These are phyloP conservation scores for Apis dorsata DNA, from an alignment of 1,140 invertebrate genomes.

Conservation along the genomic window DNA sequence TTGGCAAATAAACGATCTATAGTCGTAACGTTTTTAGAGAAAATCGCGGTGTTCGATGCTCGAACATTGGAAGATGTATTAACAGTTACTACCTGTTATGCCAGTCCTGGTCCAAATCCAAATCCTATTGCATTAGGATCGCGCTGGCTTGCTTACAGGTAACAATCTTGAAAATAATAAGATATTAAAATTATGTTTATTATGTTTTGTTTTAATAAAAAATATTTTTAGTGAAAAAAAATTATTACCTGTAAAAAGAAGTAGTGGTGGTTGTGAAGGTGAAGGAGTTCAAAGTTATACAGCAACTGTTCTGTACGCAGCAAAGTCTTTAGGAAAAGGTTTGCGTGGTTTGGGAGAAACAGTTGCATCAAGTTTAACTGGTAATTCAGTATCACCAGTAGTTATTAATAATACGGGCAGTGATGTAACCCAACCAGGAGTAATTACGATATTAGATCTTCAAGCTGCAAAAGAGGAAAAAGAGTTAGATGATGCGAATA, in stretches of 20 bases:
- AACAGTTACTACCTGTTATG: constrained; percentile 93
- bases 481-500: constrained; percentile 79
- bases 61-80: constrained; percentile 91
- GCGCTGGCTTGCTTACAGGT: constrained; percentile 87
- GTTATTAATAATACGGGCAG: constrained; percentile 70
- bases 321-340: constrained; percentile 93
- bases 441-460: constrained; percentile 94
- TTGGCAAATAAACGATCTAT: constrained; percentile 90
- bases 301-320: constrained; percentile 96
- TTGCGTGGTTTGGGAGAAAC: constrained; percentile 94
- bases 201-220: not conserved
- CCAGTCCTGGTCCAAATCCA: constrained; percentile 89
- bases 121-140: constrained; percentile 95
- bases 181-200: not conserved
- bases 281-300: constrained; percentile 93
- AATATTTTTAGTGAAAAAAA: constrained; percentile 87
- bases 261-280: constrained; percentile 91
- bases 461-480: constrained; percentile 82
- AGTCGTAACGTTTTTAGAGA: constrained; percentile 93
- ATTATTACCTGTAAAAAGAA: constrained; percentile 89
- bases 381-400: constrained; percentile 79
- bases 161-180: not conserved
- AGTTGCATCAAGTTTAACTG: constrained; percentile 93
- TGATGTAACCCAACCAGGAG: constrained; percentile 87
- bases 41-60: constrained; percentile 95